A percentile compares a stretch with the other conserved stretches of the same genome.
phyloP scores from a whole-genome alignment of 2,113 vertebrate genomes.

The Oreamnos americanus region DNA sequence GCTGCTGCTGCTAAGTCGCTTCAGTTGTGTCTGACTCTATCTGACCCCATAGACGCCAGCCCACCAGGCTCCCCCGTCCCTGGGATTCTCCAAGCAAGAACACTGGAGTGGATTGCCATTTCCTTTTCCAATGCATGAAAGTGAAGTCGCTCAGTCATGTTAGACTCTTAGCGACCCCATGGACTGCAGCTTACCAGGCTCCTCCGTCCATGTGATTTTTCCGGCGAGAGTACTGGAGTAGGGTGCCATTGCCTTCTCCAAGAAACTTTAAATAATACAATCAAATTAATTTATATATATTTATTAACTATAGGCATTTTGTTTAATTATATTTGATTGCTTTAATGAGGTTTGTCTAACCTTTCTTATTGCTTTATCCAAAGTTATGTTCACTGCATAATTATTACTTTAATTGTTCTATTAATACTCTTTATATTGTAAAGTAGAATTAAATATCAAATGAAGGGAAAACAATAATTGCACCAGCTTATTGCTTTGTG shows the following conservation, averaged over 20 bases:
- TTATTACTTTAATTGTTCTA: not conserved
- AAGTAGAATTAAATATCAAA: not conserved
- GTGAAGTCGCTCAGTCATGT: too few species aligned
- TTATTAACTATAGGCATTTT: not conserved
- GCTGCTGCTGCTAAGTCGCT: too few species aligned
- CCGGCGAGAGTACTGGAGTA: too few species aligned
- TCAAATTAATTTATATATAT: not conserved
- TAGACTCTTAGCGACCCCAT: accelerated
- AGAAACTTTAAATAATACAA: not conserved
- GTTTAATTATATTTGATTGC: not conserved
- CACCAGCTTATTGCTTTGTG: not conserved
- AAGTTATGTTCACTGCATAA: not conserved
- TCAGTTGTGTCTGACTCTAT: too few species aligned
- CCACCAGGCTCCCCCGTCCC: accelerated
- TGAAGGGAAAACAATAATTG: not conserved
- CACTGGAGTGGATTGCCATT: too few species aligned
- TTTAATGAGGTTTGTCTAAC: not conserved
- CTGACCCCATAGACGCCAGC: accelerated
- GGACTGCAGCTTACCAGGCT: too few species aligned
- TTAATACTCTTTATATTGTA: not conserved
- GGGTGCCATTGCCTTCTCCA: too few species aligned
- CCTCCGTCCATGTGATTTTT: too few species aligned
- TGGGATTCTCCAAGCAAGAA: too few species aligned
- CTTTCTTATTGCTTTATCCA: not conserved
- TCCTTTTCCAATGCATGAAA: too few species aligned